These are phyloP conservation scores for Cantharis rustica DNA, from an alignment of 2,888 invertebrate genomes.

Conservation along the genomic window DNA sequence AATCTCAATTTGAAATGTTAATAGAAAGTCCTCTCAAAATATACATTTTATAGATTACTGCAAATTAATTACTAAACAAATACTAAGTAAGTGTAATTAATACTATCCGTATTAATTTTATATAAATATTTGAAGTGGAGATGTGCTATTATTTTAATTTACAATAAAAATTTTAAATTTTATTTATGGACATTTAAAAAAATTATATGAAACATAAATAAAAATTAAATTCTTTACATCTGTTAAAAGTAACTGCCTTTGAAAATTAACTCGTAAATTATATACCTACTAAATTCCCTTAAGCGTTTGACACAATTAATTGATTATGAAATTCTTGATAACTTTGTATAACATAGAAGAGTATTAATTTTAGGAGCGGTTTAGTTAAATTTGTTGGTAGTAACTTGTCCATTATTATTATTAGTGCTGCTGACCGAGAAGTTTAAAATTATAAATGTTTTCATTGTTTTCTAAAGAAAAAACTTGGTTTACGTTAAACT, in stretches of 20 bases:
- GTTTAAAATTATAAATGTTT: too few relatives aligned
- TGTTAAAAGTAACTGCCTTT: background rate
- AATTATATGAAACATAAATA: background rate
- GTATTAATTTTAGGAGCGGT: background rate
- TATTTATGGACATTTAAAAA: too few relatives aligned
- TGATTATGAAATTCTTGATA: background rate
- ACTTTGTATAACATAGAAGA: background rate
- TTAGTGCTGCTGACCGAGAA: background rate
- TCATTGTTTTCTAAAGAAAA: too few relatives aligned
- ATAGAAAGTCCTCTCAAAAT: background rate
- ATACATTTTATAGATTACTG: background rate
- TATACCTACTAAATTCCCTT: background rate
- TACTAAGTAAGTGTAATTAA: too few relatives aligned
- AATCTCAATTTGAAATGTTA: background rate
- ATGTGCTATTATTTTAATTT: too few relatives aligned
- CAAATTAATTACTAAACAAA: background rate
- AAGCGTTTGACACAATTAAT: background rate
- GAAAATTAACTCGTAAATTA: background rate
- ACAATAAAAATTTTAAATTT: too few relatives aligned
- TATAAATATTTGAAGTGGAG: too few relatives aligned
- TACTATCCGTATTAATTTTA: background rate
- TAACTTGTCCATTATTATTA: background rate
- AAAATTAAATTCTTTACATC: background rate
- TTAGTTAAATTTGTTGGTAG: background rate
- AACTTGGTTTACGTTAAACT: too few relatives aligned